These are phyloP conservation scores for Acrocephalus scirpaceus DNA, from an alignment of 2,797 vertebrate species.

Conservation along the genomic window DNA sequence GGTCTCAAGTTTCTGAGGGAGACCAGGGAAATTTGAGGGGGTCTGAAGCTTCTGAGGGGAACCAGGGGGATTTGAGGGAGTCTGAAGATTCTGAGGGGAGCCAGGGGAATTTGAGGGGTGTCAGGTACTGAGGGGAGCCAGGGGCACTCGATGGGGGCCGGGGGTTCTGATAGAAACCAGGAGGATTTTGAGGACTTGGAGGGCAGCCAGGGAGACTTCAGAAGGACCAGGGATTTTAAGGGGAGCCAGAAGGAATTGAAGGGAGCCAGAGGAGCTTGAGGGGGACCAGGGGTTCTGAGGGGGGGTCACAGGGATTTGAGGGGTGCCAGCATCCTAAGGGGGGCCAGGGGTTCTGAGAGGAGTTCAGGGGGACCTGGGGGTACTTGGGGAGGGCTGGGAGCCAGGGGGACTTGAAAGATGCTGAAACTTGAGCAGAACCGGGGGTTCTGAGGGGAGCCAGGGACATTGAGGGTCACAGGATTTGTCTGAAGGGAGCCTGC, in stretches of 20 bases:
- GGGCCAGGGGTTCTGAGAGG: not conserved
- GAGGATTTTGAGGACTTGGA: not conserved
- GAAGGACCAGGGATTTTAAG: not conserved
- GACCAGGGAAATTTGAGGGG: not conserved
- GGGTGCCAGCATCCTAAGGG: not conserved
- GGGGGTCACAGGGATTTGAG: not conserved
- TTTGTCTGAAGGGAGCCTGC: not conserved
- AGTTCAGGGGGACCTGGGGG: not conserved
- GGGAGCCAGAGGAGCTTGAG: not conserved
- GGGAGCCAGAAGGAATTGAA: no score
- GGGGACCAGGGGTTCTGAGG: not conserved
- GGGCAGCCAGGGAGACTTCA: not conserved
- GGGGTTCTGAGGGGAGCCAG: not conserved
- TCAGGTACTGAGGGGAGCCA: no score
- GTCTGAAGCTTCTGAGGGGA: not conserved
- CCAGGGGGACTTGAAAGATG: not conserved
- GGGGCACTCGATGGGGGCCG: accelerated
- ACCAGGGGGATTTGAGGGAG: not conserved
- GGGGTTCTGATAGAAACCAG: not conserved
- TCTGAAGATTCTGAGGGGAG: not conserved
- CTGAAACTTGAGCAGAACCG: accelerated
- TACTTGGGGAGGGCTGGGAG: not conserved
- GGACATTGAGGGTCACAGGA: not conserved
- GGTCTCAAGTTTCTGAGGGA: not conserved
- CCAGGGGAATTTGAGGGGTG: not conserved